These are phyloP conservation scores for Penaeus indicus DNA, from an alignment of 1,140 invertebrate species.

Conservation along the genomic window DNA sequence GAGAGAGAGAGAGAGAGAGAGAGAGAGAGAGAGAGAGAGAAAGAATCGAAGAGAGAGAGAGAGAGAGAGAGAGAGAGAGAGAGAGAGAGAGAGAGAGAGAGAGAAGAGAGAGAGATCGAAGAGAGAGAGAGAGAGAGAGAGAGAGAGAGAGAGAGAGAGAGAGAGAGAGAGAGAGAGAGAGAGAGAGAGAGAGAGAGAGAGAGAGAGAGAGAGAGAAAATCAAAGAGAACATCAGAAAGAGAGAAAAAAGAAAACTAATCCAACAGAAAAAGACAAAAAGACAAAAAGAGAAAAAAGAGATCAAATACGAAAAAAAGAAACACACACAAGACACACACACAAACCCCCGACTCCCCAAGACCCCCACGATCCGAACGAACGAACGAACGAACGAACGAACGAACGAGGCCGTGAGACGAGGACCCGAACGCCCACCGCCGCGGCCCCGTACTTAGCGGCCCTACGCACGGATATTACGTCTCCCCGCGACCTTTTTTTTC, in stretches of 20 bases:
- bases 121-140: not conserved
- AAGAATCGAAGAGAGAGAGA: not conserved
- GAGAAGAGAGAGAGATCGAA: not conserved
- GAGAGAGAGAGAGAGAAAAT: not conserved
- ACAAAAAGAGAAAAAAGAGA: not conserved
- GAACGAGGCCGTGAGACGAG: constrained; percentile 3
- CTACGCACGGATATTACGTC: too few species aligned
- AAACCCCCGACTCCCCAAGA: not conserved
- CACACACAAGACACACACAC: not conserved
- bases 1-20: not conserved
- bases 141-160: not conserved
- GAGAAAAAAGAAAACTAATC: not conserved
- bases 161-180: not conserved
- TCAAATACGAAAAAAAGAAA: not conserved
- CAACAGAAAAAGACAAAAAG: not conserved
- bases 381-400: not conserved
- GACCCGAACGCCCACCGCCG: not conserved
- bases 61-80: not conserved
- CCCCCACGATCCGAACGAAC: not conserved
- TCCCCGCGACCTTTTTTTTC: too few species aligned
- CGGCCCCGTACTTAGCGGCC: too few species aligned
- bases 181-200: not conserved
- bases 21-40: not conserved
- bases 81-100: not conserved
- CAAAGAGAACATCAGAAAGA: not conserved